Evolutionary conservation across 37 sponge, comb jelly and placozoan genomes (phyloP), one percentile per base, ranked within the genome.

Genomic region (Corticium candelabrum): DNA sequence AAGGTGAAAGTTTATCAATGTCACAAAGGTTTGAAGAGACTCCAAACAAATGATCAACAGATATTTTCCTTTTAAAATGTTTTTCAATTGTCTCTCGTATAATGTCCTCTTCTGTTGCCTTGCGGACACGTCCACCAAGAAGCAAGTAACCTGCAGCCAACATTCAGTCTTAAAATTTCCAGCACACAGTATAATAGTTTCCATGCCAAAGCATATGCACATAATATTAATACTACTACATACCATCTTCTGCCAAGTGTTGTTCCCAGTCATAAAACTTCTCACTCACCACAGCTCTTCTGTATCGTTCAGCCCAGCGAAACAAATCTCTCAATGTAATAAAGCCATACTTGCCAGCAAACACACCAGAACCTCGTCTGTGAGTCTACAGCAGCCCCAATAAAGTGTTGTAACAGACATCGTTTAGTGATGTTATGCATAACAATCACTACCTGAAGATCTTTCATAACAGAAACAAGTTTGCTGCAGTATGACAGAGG

Each of bases 181-280:
- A 43, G 11, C 56, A 11, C 56, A 43, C 11, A 4, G 56, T n/a
- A n/a, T n/a, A n/a, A n/a, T n/a, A n/a, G n/a, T n/a, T n/a, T n/a
- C n/a, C n/a, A n/a, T n/a, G n/a, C 56, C 11, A 11, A 11, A 43
- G 11, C 56, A 43, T 4, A 43, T 11, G 4, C 56, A 43, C 11
- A 11, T 11, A 4, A 15, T 43, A 15, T 43, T 43, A 11, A 11
- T 43, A 15, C 56, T 11, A 78, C 71, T 34, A 15, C 90, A 56
- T 39, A 95, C 96, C 98, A 86, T 98, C 99, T 68, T 94, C 96
- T 39, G 93, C 96, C 2, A 98, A 81, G 37, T 83, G 82, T 84
- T 94, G 95, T n/a, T 98, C 95, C 99, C 99, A 98, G 82, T 98
- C 99, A 68, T 86, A 87, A 35, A n/a, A 43, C 0, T 62, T n/a